Evolutionary conservation across 2,888 invertebrate species (phyloP), one percentile per base, ranked within the genome.

Genomic region (Ophion ellenae): DNA sequence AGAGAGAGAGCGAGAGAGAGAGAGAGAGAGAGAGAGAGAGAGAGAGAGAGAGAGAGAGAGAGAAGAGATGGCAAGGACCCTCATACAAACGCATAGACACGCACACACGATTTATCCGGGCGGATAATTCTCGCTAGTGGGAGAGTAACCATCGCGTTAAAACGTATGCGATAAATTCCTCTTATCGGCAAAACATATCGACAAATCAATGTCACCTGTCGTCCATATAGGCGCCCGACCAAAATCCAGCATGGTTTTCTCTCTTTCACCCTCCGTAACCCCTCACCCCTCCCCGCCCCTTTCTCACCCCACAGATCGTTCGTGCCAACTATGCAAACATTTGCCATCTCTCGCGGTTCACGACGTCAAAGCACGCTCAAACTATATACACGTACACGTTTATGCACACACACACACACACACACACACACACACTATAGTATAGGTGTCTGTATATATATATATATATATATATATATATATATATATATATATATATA

Each of bases 91-190:
- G 32, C 32, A 61, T n/a, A 40, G 36, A 45, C 20, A 66, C 71
- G 57, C 59, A 76, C 69, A 45, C 32, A 61, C 83, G 80, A 79
- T 86, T 86, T 81, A 87, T 84, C 88, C 86, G 82, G 75, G 74
- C 83, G 88, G 89, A 89, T 89, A 89, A 89, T 90, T 86, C 80
- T 83, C 85, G 85, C 76, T 75, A 66, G 80, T 73, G 81, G 57
- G 74, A 57, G 79, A 78, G 81, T 69, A 75, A 81, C 87, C 89
- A 88, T 86, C 89, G 88, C 87, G 88, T 90, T 90, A 90, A 90
- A 90, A 90, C 90, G 89, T 89, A 81, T 87, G 84, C 89, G 87
- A 90, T 90, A 90, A 90, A 90, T 90, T 90, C 88, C 90, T 89
- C 90, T 90, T 90, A 90, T 90, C 89, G 88, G 88, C 89, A 90